Evolutionary conservation across 1,140 invertebrate species (phyloP).

Genomic region (Aphis gossypii): DNA sequence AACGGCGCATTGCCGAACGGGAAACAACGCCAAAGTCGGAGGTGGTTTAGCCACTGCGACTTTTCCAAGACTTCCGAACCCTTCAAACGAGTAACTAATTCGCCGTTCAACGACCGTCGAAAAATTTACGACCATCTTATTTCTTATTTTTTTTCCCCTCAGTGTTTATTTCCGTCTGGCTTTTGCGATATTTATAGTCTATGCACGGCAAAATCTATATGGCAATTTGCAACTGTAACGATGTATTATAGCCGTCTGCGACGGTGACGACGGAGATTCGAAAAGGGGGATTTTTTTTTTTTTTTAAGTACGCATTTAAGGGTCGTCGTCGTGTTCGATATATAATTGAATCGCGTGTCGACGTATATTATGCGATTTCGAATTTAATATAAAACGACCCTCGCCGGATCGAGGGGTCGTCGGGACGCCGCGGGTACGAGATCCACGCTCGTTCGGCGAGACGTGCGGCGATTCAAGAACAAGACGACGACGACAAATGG

Average conservation of each 20-base stretch:
- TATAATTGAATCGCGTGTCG: neutral
- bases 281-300: neutral
- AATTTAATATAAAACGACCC: slow-evolving; percentile 54
- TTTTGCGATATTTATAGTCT: neutral
- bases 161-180: neutral
- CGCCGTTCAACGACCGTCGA: neutral
- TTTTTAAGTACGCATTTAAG: slow-evolving; percentile 29
- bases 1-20: neutral
- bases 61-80: neutral
- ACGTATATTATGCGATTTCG: neutral
- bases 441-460: neutral
- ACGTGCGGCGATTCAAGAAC: neutral
- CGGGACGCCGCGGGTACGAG: neutral
- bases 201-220: neutral
- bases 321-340: slow-evolving; percentile 9
- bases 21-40: neutral
- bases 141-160: neutral
- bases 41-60: neutral
- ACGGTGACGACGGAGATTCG: neutral
- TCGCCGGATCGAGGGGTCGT: slow-evolving; percentile 1
- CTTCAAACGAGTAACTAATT: neutral
- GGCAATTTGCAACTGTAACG: slow-evolving; percentile 8
- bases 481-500: neutral
- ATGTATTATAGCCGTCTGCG: neutral
- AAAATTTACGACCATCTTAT: neutral